phyloP scores from a whole-genome alignment of 2,113 vertebrate genomes.

The Apteryx owenii region DNA sequence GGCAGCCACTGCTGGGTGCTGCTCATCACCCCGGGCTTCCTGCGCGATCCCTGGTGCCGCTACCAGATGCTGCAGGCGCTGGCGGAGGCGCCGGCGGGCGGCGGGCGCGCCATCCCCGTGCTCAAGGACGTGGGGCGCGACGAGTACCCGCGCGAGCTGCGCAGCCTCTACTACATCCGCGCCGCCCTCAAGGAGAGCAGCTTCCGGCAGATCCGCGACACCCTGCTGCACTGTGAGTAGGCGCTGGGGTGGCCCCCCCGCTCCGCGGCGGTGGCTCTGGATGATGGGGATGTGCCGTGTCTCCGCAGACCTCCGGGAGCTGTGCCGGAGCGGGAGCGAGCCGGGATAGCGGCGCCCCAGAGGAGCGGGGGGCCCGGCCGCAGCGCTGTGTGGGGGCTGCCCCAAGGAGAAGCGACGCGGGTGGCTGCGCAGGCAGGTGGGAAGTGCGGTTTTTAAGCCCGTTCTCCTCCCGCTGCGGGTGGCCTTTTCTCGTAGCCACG shows the following conservation, averaged over 20 bases:
- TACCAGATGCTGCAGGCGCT: conserved; percentile 91
- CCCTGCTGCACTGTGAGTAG: conserved; percentile 84
- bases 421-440: too few relatives aligned
- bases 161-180: conserved; percentile 82
- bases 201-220: conserved; percentile 78
- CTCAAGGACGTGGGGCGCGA: conserved; percentile 74
- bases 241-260: too few relatives aligned
- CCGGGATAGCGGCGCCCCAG: too few relatives aligned
- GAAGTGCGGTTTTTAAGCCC: too few relatives aligned
- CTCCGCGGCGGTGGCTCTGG: too few relatives aligned
- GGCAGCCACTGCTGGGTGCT: conserved; percentile 87
- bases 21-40: conserved; percentile 85
- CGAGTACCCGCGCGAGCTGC: conserved; percentile 84
- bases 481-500: too few relatives aligned
- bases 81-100: conserved; percentile 78
- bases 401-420: too few relatives aligned
- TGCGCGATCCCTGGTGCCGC: conserved; percentile 85
- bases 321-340: neutral
- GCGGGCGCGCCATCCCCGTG: conserved; percentile 85
- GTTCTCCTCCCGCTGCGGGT: too few relatives aligned
- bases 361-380: too few relatives aligned
- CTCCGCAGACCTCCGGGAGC: conserved; percentile 44
- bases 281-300: neutral
- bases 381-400: too few relatives aligned
- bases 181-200: conserved; percentile 65